Base-by-base conservation (phyloP, 1,140 invertebrate species). In the Drosophila eugracilis region DNA sequence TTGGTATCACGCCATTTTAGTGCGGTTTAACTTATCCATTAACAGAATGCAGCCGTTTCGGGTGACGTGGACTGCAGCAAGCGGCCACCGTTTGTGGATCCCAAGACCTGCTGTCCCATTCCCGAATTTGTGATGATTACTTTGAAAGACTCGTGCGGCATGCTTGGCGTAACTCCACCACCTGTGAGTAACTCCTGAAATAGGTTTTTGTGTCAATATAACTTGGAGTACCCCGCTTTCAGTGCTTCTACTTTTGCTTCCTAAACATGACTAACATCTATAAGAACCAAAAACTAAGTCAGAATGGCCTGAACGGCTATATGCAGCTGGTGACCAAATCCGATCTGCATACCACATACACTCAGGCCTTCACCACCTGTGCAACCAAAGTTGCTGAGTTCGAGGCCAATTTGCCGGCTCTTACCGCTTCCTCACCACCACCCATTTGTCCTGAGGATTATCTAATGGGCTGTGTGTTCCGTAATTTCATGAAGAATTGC, bases 201-300 rank as follows among this genome's bases (percentile, higher is more conserved):
- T 4, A n/a, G 6, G 5, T 24, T 2, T 12, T 41, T 4, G 28
- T 15, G 19, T 5, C 15, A 6, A 4, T 10, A 14, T 9, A n/a
- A 3, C 12, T 4, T 1, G 4, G 0, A 10, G 19, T n/a, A 12
- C 6, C 15, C 1, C 17, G 7, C 0, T 30, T 39, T 4, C 4
- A 86, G 83, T 88, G 83, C 54, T 63, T 76, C 28, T 24, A 69
- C 21, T 78, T 75, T 5, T 88, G 83, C 44, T 36, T 69, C 12
- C 73, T 88, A 6, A 88, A 89, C 21, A 84, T 83, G 30, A 78
- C 84, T 14, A 78, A 62, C 17, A 62, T 88, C 21, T 89, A 58
- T 26, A 17, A 58, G 36, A 49, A 88, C 59, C 42, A 67, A 6
- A 60, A 19, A 3, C 7, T 88, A 37, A 22, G 78, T 44, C 37